Percentiles rank a stretch among this genome's conserved stretches.
Conservation (phyloP, 2,797 vertebrate genomes). For the Malurus splendens region DNA sequence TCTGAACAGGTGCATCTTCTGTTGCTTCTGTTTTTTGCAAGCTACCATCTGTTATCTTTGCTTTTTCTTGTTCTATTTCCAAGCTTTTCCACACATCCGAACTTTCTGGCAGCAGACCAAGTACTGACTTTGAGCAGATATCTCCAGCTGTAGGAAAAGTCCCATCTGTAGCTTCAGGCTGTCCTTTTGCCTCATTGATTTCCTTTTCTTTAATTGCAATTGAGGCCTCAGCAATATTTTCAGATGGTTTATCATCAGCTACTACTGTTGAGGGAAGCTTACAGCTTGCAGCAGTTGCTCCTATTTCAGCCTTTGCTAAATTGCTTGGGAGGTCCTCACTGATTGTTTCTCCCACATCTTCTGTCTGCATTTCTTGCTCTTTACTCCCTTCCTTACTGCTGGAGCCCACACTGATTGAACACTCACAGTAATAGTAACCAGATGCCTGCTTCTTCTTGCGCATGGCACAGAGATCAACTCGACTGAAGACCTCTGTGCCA, state of each 20-base stretch:
- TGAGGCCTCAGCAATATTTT: conserved; percentile 23
- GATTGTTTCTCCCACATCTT: background rate
- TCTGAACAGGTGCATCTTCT: conserved; percentile 27
- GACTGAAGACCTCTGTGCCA: conserved; percentile 36
- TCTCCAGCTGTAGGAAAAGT: conserved; percentile 14
- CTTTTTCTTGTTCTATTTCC: conserved; percentile 19
- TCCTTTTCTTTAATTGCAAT: background rate
- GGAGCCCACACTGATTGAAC: conserved; percentile 9
- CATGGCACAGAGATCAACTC: conserved; percentile 61
- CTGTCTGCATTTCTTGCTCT: background rate
- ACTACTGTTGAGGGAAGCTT: background rate
- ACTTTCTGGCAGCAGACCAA: conserved; percentile 48
- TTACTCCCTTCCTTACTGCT: background rate
- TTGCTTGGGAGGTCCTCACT: background rate
- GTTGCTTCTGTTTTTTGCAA: conserved; percentile 37
- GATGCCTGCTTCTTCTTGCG: conserved; percentile 59
- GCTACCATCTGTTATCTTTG: conserved; percentile 49
- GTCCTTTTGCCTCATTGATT: background rate
- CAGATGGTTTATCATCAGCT: conserved; percentile 1
- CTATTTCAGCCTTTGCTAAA: background rate
- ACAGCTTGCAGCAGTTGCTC: background rate
- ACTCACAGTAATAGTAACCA: conserved; percentile 49
- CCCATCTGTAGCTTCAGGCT: conserved; percentile 26
- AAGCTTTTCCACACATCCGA: background rate
- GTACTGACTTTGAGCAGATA: conserved; percentile 3